Evolutionary conservation across 1,140 invertebrate species (phyloP).

Genomic region (Adelges cooleyi): DNA sequence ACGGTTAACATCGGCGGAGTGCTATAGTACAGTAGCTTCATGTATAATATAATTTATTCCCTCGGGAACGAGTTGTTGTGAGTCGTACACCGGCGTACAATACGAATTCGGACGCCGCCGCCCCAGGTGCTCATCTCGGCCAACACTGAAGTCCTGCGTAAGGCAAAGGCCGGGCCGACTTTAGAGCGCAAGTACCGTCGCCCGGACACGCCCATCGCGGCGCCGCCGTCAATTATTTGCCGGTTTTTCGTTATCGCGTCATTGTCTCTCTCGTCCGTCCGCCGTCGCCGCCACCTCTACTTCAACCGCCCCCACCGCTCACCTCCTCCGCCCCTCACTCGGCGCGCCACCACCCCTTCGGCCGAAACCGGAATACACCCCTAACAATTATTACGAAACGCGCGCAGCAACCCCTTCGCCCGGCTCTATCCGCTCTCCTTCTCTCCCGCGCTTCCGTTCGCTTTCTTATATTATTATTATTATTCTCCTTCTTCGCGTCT

Average conservation of each 20-base stretch:
- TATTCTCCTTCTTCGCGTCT: not conserved
- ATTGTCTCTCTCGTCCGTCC: not conserved
- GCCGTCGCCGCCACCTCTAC: not conserved
- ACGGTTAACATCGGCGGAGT: too few species aligned
- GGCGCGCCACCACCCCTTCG: not conserved
- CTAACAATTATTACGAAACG: slow-evolving; percentile 5
- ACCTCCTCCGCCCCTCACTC: not conserved
- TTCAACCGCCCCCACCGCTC: not conserved
- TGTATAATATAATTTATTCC: slow-evolving; percentile 7
- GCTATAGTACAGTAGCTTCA: too few species aligned
- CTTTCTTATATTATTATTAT: not conserved
- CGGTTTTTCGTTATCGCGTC: slow-evolving; percentile 14
- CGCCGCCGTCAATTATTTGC: slow-evolving; percentile 9
- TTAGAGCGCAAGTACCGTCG: slow-evolving; percentile 20
- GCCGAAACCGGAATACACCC: not conserved
- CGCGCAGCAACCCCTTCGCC: not conserved
- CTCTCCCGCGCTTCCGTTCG: not conserved
- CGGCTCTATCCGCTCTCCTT: not conserved
- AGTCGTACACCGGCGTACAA: not conserved
- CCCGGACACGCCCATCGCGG: not conserved
- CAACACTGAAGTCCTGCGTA: not conserved
- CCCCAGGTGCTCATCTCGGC: not conserved
- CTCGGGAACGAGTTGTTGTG: not conserved
- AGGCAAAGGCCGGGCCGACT: not conserved
- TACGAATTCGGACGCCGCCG: not conserved